Evolutionary conservation across 1,140 invertebrate species (phyloP).

Genomic region (Eupristina koningsbergeri): DNA sequence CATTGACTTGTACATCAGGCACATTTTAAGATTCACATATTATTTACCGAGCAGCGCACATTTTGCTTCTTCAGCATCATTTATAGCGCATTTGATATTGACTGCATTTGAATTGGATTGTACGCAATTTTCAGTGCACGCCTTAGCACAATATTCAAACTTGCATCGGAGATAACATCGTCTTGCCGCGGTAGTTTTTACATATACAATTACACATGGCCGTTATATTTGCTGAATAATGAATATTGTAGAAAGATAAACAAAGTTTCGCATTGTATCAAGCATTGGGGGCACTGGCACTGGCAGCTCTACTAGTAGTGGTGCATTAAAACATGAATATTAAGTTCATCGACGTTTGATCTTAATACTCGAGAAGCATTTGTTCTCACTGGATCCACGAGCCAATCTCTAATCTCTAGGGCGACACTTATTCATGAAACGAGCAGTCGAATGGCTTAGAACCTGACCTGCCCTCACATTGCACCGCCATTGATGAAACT

Average conservation of each 20-base stretch:
- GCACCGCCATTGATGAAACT: not conserved
- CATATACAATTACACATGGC: not conserved
- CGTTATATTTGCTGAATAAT: not conserved
- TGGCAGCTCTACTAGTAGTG: too few species aligned
- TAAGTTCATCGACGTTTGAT: not conserved
- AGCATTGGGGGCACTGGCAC: not conserved
- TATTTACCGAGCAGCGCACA: not conserved
- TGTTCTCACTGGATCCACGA: not conserved
- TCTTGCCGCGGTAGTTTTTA: not conserved
- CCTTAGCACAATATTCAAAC: not conserved
- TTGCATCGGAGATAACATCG: not conserved
- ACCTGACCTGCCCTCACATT: not conserved
- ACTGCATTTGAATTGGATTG: not conserved
- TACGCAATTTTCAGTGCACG: not conserved
- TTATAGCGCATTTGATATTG: not conserved
- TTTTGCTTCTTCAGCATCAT: not conserved
- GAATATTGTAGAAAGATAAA: not conserved
- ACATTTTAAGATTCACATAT: not conserved
- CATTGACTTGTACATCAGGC: not conserved
- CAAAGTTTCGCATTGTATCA: not conserved
- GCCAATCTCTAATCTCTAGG: not conserved
- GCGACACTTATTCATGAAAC: not conserved
- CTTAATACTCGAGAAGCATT: not conserved
- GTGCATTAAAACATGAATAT: not conserved
- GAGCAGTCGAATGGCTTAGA: not conserved